Base-by-base conservation (phyloP, 2,797 vertebrate species). In the Choloepus didactylus region DNA sequence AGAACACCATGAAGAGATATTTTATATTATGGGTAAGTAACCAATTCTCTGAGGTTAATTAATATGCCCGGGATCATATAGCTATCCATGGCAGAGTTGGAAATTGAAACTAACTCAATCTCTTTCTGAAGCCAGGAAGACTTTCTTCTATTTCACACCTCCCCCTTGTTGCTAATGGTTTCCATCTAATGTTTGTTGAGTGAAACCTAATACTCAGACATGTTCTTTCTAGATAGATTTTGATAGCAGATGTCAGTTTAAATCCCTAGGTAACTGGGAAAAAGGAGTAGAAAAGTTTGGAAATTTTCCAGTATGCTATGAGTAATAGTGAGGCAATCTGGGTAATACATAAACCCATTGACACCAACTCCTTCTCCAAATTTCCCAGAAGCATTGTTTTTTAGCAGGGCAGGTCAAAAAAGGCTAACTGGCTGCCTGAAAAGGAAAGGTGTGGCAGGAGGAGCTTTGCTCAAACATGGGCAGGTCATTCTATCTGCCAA, bases 321-420 rank as follows among this genome's bases (percentile, higher is more conserved):
- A 97, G 88, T 95, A 96, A 97, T 72, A 64, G 46, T 95, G 96
- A 97, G 60, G 80, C 79, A 93, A 96, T 92, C 73, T 90, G 77
- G 51, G 59, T 97, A 72, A 88, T 69, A 92, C 18, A 96, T 82
- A 97, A 97, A 97, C 96, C 59, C 95, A 84, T 95, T 97, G 95
- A 96, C 95, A 96, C 80, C 89, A 93, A 77, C 11, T 88, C 92
- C 92, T 69, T 87, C 44, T 96, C 89, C 91, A 96, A 89, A 94
- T 89, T 85, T 31, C 92, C 90, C 90, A 72, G 83, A 12, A 95
- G 95, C 80, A 76, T 90, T 95, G 81, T 94, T 66, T 84, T 70
- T 91, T 82, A 87, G 62, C 19, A 87, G 25, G 12, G 15, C 29
- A 83, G 44, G 86, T 41, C 59, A 80, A 76, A 44, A 81, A 94